These are phyloP conservation scores for Propithecus perrieri DNA, from an alignment of 2,797 vertebrate genomes.

Conservation along the genomic window DNA sequence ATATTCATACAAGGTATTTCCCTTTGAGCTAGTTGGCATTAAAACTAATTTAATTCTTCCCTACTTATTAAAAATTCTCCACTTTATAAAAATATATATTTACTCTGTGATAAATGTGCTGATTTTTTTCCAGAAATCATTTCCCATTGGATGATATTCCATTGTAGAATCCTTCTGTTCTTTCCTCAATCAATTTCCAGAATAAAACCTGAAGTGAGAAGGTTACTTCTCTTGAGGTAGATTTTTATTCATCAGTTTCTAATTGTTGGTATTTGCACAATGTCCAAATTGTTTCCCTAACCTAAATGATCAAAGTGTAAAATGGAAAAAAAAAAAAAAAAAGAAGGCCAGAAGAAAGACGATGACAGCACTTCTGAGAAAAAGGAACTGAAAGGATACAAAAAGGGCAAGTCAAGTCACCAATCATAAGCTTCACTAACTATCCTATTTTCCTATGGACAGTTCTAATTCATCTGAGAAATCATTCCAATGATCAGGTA, in stretches of 20 bases:
- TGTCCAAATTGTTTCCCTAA: neutral
- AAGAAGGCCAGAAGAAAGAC: neutral
- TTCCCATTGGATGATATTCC: neutral
- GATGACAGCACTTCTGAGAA: neutral
- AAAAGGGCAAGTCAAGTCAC: rapidly evolving
- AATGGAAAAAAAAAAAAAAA: neutral
- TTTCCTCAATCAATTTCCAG: neutral
- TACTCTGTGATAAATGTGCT: neutral
- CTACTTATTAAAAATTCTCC: neutral
- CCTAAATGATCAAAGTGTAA: neutral
- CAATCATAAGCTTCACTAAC: neutral
- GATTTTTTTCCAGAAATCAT: neutral
- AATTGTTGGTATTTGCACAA: neutral
- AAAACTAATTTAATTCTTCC: neutral
- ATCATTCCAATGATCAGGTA: neutral
- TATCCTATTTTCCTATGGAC: neutral
- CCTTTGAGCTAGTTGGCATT: neutral
- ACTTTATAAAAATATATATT: neutral
- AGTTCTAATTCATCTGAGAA: neutral
- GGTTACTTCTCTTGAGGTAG: neutral
- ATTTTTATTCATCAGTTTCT: neutral
- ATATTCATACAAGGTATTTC: neutral
- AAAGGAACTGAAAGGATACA: neutral
- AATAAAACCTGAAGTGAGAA: neutral
- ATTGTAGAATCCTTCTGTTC: neutral